Evolutionary conservation across 2,797 vertebrate genomes (phyloP), one percentile per base, ranked within the genome.

Genomic region (Liasis olivaceus): DNA sequence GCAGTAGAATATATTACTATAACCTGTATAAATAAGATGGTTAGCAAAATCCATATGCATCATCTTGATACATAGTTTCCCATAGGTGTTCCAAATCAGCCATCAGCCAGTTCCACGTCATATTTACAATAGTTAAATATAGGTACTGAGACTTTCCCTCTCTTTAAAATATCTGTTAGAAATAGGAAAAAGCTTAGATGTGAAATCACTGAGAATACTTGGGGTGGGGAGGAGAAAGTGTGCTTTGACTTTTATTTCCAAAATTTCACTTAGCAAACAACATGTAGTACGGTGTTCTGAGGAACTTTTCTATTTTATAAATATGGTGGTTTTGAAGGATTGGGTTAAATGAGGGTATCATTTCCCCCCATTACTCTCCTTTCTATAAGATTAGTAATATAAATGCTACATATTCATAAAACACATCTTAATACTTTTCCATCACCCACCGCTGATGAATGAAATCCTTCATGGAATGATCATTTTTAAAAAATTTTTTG

Each of bases 291-390:
- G 91, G 47, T 93, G 90, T 93, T 95, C 88, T 94, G 93, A 94
- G 94, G 93, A 96, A 96, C 92, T 90, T 84, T 63, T 86, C 77
- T 95, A 84, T 91, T 94, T 62, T 94, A 54, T 92, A 93, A 96
- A 54, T 91, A 54, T 87, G 85, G 24, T 85, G 89, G 92, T 97
- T 97, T 96, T 28, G 89, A 95, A 95, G 92, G 81, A 81, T 94
- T 93, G 87, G 6, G 12, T 96, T 97, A 96, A 97, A 96, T 96
- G 96, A 95, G 94, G 96, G 96, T 95, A 94, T 93, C 93, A 93
- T 95, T 98, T 97, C 54, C 28, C 91, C 86, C 89, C 87, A 92
- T 95, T 95, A 92, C 95, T 94, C 89, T 91, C 95, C 87, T 95
- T 93, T 96, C 91, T 97, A 63, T 97, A 92, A 95, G 90, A 94